These are phyloP conservation scores for Tursiops truncatus DNA, from an alignment of 2,113 vertebrate genomes.

Conservation along the genomic window DNA sequence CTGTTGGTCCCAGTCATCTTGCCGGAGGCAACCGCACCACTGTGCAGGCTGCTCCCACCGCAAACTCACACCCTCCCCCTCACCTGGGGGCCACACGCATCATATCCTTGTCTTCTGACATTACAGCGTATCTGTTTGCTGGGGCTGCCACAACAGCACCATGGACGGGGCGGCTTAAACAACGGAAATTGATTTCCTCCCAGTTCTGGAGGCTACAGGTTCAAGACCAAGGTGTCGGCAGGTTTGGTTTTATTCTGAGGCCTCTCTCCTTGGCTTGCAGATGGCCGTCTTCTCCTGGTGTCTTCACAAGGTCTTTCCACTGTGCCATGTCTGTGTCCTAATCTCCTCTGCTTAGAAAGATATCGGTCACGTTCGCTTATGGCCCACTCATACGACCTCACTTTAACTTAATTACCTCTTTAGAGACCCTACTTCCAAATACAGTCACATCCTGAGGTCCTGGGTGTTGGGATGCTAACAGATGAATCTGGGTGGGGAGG, in stretches of 20 bases:
- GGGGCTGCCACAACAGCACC: background rate
- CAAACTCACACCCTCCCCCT: background rate
- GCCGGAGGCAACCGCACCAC: background rate
- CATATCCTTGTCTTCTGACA: background rate
- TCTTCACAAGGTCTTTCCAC: background rate
- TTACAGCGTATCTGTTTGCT: accelerated
- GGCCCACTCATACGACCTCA: background rate
- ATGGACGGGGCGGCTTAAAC: background rate
- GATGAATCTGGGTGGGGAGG: background rate
- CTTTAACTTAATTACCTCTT: background rate
- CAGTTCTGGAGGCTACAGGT: background rate
- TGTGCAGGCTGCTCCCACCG: background rate
- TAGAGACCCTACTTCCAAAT: background rate
- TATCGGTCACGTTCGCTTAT: background rate
- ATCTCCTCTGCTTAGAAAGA: background rate
- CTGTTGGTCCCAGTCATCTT: accelerated
- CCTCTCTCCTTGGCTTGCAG: background rate
- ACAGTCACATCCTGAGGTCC: no score
- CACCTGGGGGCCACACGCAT: background rate
- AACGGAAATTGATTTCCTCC: background rate
- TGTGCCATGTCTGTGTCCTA: accelerated
- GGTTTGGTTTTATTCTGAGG: background rate
- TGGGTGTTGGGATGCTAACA: background rate
- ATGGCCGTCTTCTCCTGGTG: accelerated
- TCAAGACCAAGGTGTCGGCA: background rate